phyloP scores from a whole-genome alignment of 2,113 vertebrate genomes.

The Pheucticus melanocephalus region DNA sequence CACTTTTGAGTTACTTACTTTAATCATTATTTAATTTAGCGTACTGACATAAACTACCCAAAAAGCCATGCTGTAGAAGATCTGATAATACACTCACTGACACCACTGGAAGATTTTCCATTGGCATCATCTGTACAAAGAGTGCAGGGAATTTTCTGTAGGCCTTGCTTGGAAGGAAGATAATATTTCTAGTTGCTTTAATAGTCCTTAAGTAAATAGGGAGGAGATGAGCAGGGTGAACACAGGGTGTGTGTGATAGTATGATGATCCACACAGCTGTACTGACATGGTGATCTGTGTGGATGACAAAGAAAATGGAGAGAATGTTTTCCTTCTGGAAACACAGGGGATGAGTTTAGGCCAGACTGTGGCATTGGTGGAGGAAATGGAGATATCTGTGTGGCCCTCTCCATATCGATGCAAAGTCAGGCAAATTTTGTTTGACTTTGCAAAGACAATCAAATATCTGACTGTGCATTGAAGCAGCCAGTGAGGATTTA shows the following conservation, averaged over 20 bases:
- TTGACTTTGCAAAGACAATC: not conserved
- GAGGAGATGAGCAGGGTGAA: not conserved
- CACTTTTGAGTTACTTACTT: slow-evolving; percentile 16
- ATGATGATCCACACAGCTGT: not conserved
- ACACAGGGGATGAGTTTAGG: not conserved
- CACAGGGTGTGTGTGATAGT: not conserved
- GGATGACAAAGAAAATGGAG: not conserved
- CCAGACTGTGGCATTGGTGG: not conserved
- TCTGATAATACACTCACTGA: not conserved
- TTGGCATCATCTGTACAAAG: not conserved
- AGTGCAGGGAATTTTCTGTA: not conserved
- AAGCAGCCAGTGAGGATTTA: not conserved
- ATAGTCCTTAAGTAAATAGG: not conserved
- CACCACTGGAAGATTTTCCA: not conserved
- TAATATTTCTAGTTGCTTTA: not conserved
- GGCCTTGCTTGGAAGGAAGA: not conserved
- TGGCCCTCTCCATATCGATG: rapidly evolving
- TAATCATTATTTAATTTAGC: slow-evolving; percentile 40
- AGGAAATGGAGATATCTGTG: not conserved
- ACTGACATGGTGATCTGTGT: not conserved
- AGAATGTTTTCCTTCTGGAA: not conserved
- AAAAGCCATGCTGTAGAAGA: not conserved
- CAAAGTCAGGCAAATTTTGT: not conserved
- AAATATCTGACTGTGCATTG: not conserved
- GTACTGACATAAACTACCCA: not conserved